Percentiles rank a stretch among this genome's conserved stretches.
Conservation (phyloP, 2,797 vertebrate species). For the Coracias cyanogaster region DNA sequence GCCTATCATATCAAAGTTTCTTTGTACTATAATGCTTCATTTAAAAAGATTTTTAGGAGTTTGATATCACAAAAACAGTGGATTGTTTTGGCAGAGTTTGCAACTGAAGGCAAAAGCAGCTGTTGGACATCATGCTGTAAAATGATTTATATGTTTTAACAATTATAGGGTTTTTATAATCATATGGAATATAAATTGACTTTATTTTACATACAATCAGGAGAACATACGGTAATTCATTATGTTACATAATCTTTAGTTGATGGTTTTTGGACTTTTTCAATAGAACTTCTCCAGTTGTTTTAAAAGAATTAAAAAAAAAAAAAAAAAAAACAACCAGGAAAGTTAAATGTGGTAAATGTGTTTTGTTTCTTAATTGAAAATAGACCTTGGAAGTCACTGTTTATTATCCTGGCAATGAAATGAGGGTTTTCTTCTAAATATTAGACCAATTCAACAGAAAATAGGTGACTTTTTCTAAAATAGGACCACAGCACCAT, state of each 20-base stretch:
- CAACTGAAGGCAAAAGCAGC: neutral
- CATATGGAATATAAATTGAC: neutral
- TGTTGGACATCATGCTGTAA: neutral
- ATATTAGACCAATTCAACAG: neutral
- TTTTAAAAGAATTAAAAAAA: neutral
- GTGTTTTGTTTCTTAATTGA: neutral
- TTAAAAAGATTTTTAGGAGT: neutral
- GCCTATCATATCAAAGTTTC: neutral
- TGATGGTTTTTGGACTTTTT: neutral
- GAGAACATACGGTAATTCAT: neutral
- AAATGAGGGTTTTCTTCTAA: neutral
- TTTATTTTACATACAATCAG: neutral
- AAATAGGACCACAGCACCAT: constrained; percentile 62
- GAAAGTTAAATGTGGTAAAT: neutral
- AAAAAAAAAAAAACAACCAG: neutral
- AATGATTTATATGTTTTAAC: neutral
- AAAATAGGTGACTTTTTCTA: neutral
- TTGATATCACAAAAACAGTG: neutral
- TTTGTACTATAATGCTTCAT: neutral
- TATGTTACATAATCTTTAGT: neutral
- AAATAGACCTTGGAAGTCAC: neutral
- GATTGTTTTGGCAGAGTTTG: neutral
- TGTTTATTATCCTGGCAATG: neutral
- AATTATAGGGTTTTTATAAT: neutral
- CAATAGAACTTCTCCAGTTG: neutral